Conservation (phyloP, 2,113 vertebrate genomes). For the Martes martes region DNA sequence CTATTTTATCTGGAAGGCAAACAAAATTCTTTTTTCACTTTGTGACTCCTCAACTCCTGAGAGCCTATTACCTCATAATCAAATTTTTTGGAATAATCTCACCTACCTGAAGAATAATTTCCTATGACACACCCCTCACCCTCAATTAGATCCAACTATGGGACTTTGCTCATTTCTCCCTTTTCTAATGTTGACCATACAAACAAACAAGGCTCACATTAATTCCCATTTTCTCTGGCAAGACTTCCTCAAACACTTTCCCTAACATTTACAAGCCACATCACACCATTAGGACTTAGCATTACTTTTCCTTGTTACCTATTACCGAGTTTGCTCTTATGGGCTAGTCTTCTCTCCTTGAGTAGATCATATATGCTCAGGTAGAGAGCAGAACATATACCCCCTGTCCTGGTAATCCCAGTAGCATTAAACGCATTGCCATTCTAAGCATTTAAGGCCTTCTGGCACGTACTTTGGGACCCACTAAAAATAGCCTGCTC, state of each 20-base stretch:
- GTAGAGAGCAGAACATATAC: not conserved
- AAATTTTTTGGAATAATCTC: not conserved
- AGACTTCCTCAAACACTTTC: not conserved
- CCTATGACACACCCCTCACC: not conserved
- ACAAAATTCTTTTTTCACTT: not conserved
- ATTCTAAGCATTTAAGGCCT: not conserved
- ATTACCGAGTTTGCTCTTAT: not conserved
- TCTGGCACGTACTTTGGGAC: not conserved
- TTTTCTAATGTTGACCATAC: not conserved
- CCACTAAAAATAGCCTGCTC: not conserved
- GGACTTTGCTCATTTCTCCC: not conserved
- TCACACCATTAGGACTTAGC: not conserved
- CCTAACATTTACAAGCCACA: not conserved
- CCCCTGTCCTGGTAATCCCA: not conserved
- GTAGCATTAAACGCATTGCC: not conserved
- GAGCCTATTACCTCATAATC: not conserved
- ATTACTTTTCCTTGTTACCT: not conserved
- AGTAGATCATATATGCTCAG: not conserved
- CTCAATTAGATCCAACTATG: not conserved
- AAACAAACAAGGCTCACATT: not conserved
- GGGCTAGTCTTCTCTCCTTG: not conserved
- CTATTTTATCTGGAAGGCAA: not conserved
- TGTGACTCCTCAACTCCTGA: not conserved
- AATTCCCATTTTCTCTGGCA: not conserved
- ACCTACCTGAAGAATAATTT: not conserved